A percentile compares a stretch with the other conserved stretches of the same genome.
phyloP scores from a whole-genome alignment of 1,140 invertebrate genomes.

The Leptopilina clavipes region DNA sequence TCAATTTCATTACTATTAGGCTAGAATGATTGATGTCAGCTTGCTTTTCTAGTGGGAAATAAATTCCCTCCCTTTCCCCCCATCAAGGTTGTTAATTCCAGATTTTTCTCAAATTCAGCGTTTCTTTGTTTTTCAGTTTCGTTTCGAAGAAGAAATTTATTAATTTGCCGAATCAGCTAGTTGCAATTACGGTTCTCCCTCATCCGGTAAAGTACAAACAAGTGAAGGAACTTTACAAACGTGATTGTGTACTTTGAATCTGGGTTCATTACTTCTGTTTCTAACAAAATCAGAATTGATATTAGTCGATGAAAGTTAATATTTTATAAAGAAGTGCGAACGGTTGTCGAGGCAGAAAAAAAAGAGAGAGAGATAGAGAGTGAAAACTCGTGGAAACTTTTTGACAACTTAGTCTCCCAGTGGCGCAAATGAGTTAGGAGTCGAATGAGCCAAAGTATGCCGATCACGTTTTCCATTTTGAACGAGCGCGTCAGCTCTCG shows the following conservation, averaged over 20 bases:
- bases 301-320: background rate
- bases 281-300: no score
- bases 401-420: constrained; percentile 24
- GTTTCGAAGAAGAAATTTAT: no score
- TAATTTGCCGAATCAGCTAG: no score
- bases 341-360: background rate
- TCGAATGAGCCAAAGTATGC: background rate
- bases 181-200: no score
- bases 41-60: background rate
- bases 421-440: constrained; percentile 27
- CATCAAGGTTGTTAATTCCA: no score
- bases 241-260: no score
- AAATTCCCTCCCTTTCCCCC: no score
- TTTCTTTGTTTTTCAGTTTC: no score
- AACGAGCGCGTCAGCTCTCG: background rate
- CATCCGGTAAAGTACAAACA: no score
- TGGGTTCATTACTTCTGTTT: no score
- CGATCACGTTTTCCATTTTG: constrained; percentile 34
- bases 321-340: background rate
- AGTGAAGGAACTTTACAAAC: no score
- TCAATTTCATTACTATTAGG: background rate
- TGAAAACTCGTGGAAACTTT: constrained; percentile 28
- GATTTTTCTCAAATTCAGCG: no score
- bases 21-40: background rate
- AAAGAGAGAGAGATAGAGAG: background rate